Evolutionary conservation across 1,140 invertebrate species (phyloP), one percentile per base, ranked within the genome.

Genomic region (Pachypeltis micranthus): DNA sequence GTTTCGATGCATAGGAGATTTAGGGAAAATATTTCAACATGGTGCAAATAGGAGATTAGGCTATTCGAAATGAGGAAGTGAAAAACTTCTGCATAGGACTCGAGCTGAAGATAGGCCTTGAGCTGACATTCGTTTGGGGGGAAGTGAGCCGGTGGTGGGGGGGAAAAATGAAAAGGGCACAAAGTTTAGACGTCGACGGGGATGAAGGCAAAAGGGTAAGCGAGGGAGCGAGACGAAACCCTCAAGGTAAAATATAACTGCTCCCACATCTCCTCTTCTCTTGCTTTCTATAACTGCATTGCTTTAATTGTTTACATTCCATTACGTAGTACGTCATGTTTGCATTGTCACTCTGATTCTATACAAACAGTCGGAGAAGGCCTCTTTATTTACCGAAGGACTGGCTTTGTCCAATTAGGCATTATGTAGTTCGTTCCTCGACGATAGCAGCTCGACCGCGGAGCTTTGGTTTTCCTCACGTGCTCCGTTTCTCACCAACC

Each of bases 281-380:
- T 51, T 51, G 47, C 47, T 59, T 59, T 59, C 57, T 59, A 59
- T 59, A 59, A 59, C 57, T 59, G 31, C 57, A 59, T 59, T 31
- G 57, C 57, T 62, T 62, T 62, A 62, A 62, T 62, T 62, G 60
- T 62, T 62, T 62, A 62, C 60, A 62, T 62, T 62, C 60, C 60
- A 62, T 62, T 62, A 62, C 60, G 60, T 51, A 51, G 60, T 62
- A 62, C 47, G 60, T 62, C 60, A 62, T 62, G 60, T 62, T 62
- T 62, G 60, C 25, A 62, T 62, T 62, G 60, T 62, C 60, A 39
- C 60, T 31, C 44, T 62, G 60, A 62, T 62, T 62, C 60, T 62
- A 28, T 62, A 47, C 60, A 62, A 62, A 62, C 60, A 62, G 44
- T 4, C 60, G 44, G 47, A 51, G 47, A 21, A 59, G 57, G 57